phyloP scores from a whole-genome alignment of 2,113 vertebrate genomes.

The Cheirogaleus medius region DNA sequence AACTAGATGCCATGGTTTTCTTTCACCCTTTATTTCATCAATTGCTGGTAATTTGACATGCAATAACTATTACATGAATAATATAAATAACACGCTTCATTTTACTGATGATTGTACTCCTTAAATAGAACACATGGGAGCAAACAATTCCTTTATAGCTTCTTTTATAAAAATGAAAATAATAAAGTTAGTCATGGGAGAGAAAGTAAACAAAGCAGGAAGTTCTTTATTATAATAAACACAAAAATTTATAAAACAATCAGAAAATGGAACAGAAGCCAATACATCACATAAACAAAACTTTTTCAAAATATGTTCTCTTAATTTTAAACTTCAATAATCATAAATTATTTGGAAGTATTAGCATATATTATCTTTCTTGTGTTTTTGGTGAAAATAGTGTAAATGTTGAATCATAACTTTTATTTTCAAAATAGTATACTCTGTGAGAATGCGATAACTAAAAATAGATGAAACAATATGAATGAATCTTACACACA shows the following conservation, averaged over 20 bases:
- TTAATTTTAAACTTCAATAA: not conserved
- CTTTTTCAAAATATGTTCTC: not conserved
- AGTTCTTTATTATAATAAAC: not conserved
- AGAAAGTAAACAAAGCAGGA: not conserved
- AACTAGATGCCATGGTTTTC: not conserved
- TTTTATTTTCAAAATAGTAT: not conserved
- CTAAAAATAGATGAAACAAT: not conserved
- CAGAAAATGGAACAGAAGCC: not conserved
- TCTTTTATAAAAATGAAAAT: not conserved
- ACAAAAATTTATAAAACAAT: not conserved
- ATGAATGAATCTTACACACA: not conserved
- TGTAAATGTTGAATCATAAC: not conserved
- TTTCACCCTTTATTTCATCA: not conserved
- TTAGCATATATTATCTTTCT: not conserved
- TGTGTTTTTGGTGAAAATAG: not conserved
- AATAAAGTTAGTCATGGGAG: not conserved
- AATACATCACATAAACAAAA: not conserved
- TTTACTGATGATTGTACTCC: not conserved
- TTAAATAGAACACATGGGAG: not conserved
- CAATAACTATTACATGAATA: not conserved
- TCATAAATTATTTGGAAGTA: not conserved
- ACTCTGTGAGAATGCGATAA: not conserved
- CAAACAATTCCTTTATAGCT: not conserved
- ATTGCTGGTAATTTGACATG: not conserved
- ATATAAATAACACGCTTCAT: not conserved